phyloP scores from a whole-genome alignment of 2,113 vertebrate genomes.

The Festucalex cinctus region DNA sequence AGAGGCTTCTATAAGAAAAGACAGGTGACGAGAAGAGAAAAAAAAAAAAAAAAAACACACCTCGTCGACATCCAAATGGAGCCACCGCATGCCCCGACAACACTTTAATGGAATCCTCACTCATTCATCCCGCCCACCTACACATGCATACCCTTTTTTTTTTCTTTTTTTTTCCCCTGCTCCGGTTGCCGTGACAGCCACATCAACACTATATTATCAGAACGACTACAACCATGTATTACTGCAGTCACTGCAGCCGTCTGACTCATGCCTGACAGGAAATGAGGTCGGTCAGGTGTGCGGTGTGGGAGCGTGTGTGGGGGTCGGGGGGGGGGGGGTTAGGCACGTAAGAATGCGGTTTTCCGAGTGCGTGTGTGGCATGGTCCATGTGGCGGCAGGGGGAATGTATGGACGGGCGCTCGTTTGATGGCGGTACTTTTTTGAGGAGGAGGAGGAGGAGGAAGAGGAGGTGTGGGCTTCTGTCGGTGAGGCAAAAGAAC shows the following conservation, averaged over 20 bases:
- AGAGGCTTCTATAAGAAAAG: constrained; percentile 99
- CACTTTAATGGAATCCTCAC: constrained; percentile 58
- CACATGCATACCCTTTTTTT: constrained; percentile 23
- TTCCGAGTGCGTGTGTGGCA: constrained; percentile 68
- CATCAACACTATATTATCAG: constrained; percentile 71
- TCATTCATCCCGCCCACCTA: constrained; percentile 54
- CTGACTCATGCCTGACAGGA: constrained; percentile 68
- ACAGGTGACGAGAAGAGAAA: constrained; percentile 89
- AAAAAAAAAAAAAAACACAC: constrained; percentile 49
- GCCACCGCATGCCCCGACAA: constrained; percentile 59
- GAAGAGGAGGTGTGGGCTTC: constrained; percentile 58
- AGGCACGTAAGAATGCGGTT: constrained; percentile 65
- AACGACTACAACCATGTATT: constrained; percentile 67
- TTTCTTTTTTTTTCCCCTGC: constrained; percentile 19
- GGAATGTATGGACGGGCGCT: constrained; percentile 50
- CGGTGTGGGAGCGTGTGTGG: constrained; percentile 60
- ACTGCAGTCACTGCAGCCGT: constrained; percentile 60
- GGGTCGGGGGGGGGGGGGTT: too few species aligned
- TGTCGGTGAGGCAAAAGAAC: constrained; percentile 60
- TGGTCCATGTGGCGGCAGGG: constrained; percentile 54
- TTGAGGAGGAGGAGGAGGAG: too few species aligned
- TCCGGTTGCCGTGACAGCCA: constrained; percentile 64
- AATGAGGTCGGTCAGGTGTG: constrained; percentile 69
- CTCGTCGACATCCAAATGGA: constrained; percentile 45
- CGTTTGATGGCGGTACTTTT: constrained; percentile 61